These are phyloP conservation scores for Daphoenositta chrysoptera DNA, from an alignment of 2,113 vertebrate species.

Conservation along the genomic window DNA sequence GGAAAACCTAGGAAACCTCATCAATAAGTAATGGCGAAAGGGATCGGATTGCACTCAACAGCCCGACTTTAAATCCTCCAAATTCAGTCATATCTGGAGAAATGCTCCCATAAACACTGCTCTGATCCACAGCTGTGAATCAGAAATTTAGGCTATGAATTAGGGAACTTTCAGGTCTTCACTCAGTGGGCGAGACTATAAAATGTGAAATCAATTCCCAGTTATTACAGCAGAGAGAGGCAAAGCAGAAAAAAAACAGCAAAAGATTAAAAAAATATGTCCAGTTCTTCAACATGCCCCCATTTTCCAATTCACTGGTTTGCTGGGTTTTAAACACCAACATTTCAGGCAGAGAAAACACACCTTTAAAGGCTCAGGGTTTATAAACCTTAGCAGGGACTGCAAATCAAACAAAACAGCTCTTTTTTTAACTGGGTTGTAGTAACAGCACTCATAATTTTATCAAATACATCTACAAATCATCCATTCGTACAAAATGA, in stretches of 20 bases:
- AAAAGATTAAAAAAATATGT: accelerated
- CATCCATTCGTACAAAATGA: not conserved
- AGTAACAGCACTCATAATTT: not conserved
- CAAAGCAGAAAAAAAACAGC: not conserved
- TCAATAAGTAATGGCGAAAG: not conserved
- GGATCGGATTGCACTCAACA: not conserved
- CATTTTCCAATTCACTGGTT: not conserved
- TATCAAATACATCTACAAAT: not conserved
- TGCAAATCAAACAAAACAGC: not conserved
- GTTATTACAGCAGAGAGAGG: not conserved
- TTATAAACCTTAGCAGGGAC: not conserved
- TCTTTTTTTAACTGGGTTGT: not conserved
- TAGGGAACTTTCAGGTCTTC: not conserved
- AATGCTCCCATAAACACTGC: not conserved
- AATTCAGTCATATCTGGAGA: not conserved
- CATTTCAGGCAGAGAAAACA: not conserved
- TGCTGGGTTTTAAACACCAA: not conserved
- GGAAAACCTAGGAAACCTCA: constrained; percentile 20
- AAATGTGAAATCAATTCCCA: not conserved
- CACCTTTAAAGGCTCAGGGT: not conserved
- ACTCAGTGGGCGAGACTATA: accelerated
- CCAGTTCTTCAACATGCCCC: not conserved
- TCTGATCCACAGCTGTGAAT: accelerated
- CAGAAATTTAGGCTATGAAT: not conserved
- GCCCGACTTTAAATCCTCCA: not conserved